Percentiles rank a stretch among this genome's conserved stretches.
Evolutionary conservation across 2,888 invertebrate species (phyloP).

Genomic region (Nomada fucata): DNA sequence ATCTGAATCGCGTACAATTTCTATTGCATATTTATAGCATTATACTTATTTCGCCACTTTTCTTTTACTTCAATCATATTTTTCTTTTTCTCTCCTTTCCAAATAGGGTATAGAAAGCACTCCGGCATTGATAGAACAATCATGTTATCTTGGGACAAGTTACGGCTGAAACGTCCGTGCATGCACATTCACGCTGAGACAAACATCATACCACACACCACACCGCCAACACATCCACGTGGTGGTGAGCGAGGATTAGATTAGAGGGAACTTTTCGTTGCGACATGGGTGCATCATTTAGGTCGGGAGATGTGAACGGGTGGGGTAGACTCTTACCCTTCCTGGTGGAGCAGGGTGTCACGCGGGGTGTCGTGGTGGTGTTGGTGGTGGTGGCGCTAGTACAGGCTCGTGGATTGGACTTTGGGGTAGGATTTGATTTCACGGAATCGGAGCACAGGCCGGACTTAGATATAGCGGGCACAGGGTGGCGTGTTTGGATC

Average conservation of each 20-base stretch:
- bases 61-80: too few relatives aligned
- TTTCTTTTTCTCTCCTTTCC: background rate
- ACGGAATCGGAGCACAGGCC: constrained; percentile 69
- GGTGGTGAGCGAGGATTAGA: constrained; percentile 82
- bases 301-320: constrained; percentile 78
- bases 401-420: constrained; percentile 83
- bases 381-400: constrained; percentile 83
- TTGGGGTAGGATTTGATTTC: constrained; percentile 76
- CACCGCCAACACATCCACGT: constrained; percentile 84
- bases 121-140: constrained; percentile 64
- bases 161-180: constrained; percentile 54
- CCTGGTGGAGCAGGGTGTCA: constrained; percentile 84
- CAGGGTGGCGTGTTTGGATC: constrained; percentile 84
- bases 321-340: constrained; percentile 84
- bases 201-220: constrained; percentile 83
- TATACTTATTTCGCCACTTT: too few relatives aligned
- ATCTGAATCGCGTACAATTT: too few relatives aligned
- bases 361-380: constrained; percentile 85
- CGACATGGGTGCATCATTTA: constrained; percentile 72
- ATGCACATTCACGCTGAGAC: constrained; percentile 73
- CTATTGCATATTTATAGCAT: too few relatives aligned
- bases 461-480: constrained; percentile 74
- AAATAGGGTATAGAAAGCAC: background rate
- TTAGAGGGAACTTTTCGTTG: constrained; percentile 75
- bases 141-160: constrained; percentile 73